A percentile compares a stretch with the other conserved stretches of the same genome.
Evolutionary conservation across 2,797 vertebrate species (phyloP).

Genomic region (Sebastes minor): DNA sequence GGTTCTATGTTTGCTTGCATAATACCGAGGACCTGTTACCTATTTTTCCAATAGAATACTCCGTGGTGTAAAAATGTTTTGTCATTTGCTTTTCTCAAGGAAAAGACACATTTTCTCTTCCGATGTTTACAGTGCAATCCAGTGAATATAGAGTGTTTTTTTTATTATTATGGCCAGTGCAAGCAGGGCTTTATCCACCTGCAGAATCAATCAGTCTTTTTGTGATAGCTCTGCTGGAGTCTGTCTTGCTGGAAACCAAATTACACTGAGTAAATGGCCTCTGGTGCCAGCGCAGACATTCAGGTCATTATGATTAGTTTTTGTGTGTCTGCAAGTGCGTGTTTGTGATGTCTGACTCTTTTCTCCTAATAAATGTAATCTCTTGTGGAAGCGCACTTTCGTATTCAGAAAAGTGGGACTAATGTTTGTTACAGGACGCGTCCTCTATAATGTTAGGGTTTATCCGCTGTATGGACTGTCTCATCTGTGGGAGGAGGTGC

Average conservation of each 20-base stretch:
- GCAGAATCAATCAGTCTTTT: slow-evolving; percentile 69
- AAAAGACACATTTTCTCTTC: background rate
- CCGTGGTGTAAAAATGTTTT: slow-evolving; percentile 24
- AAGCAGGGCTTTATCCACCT: slow-evolving; percentile 56
- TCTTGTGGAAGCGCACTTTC: background rate
- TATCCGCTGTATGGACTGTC: slow-evolving; percentile 14
- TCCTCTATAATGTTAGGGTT: slow-evolving; percentile 20
- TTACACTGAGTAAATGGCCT: slow-evolving; percentile 79
- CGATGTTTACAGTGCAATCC: slow-evolving; percentile 33
- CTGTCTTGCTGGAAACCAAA: slow-evolving; percentile 75
- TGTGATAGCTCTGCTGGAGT: slow-evolving; percentile 73
- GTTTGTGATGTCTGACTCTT: slow-evolving; percentile 38
- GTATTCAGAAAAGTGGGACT: slow-evolving; percentile 23
- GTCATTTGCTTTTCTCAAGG: slow-evolving; percentile 17
- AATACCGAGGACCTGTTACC: slow-evolving; percentile 5
- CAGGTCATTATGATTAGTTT: slow-evolving; percentile 68
- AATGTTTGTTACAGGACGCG: slow-evolving; percentile 3
- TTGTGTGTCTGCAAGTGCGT: slow-evolving; percentile 44
- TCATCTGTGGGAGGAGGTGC: background rate
- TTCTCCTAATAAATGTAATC: slow-evolving; percentile 28
- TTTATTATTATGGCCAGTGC: slow-evolving; percentile 37
- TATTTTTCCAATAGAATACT: background rate
- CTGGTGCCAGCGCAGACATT: slow-evolving; percentile 64
- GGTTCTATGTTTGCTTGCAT: slow-evolving; percentile 13
- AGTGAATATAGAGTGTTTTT: slow-evolving; percentile 36